These are phyloP conservation scores for Erythrolamprus reginae DNA, from an alignment of 2,113 vertebrate genomes.

Conservation along the genomic window DNA sequence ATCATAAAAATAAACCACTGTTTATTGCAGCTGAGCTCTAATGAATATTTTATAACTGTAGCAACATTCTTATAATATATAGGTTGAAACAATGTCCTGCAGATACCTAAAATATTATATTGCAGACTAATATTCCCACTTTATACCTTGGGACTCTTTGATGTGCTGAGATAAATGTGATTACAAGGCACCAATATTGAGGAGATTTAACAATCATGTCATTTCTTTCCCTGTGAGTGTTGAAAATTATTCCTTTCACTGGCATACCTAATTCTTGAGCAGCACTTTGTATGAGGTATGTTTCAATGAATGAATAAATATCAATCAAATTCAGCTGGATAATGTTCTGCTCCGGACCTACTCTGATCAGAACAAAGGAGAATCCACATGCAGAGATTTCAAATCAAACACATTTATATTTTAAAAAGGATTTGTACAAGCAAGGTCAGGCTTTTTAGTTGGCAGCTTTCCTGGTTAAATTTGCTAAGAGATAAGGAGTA, in stretches of 20 bases:
- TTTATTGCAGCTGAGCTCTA: conserved; percentile 22
- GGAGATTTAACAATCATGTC: neutral
- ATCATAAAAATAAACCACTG: conserved; percentile 19
- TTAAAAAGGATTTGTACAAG: no score
- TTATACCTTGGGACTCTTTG: neutral
- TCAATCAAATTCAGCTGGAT: neutral
- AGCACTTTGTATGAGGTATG: neutral
- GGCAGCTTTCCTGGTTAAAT: no score
- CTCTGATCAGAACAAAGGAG: no score
- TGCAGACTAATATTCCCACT: neutral
- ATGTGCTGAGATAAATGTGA: conserved; percentile 2
- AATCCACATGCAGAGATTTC: no score
- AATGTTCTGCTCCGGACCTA: no score
- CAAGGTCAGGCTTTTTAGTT: no score
- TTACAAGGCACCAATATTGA: neutral
- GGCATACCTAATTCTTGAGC: neutral
- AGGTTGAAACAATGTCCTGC: rapidly evolving
- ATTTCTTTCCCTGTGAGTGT: neutral
- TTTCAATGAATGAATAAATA: neutral
- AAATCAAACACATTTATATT: no score
- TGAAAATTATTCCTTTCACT: neutral
- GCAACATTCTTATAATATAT: rapidly evolving
- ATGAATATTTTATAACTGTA: conserved; percentile 9
- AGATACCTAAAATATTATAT: rapidly evolving
- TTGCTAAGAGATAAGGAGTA: no score